phyloP scores from a whole-genome alignment of 2,113 vertebrate genomes.

The Xenopus laevis region DNA sequence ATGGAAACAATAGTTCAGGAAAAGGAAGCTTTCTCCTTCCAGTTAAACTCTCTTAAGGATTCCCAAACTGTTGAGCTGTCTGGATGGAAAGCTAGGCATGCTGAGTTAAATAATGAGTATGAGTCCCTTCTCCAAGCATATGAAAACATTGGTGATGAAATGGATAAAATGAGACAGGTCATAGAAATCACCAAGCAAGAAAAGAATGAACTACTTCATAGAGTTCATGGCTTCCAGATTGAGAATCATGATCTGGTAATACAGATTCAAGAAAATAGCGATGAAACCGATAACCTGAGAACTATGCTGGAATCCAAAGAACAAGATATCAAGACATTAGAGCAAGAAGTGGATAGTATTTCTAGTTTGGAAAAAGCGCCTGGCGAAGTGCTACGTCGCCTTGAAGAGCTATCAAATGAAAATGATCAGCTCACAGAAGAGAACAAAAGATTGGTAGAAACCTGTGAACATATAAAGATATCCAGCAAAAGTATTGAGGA shows the following conservation, averaged over 20 bases:
- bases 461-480: slow-evolving; percentile 56
- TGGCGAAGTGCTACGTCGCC: slow-evolving; percentile 50
- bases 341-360: slow-evolving; percentile 63
- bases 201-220: slow-evolving; percentile 69
- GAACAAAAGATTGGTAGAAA: slow-evolving; percentile 55
- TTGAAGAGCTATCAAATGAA: slow-evolving; percentile 53
- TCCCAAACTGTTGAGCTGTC: slow-evolving; percentile 80
- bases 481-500: slow-evolving; percentile 57
- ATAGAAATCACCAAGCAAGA: slow-evolving; percentile 73
- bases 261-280: slow-evolving; percentile 53
- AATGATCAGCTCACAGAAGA: slow-evolving; percentile 66
- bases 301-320: slow-evolving; percentile 65
- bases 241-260: slow-evolving; percentile 62
- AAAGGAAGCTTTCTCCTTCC: slow-evolving; percentile 81
- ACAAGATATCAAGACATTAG: slow-evolving; percentile 60
- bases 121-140: slow-evolving; percentile 81
- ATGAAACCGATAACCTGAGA: slow-evolving; percentile 64
- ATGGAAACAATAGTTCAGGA: slow-evolving; percentile 83
- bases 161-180: slow-evolving; percentile 81
- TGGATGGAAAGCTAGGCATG: slow-evolving; percentile 78
- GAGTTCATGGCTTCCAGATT: slow-evolving; percentile 57
- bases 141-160: slow-evolving; percentile 79
- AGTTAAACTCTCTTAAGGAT: slow-evolving; percentile 79
- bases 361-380: slow-evolving; percentile 51
- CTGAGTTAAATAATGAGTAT: slow-evolving; percentile 79